Evolutionary conservation across 2,888 invertebrate genomes (phyloP).

Genomic region (Creontiades dilutus): DNA sequence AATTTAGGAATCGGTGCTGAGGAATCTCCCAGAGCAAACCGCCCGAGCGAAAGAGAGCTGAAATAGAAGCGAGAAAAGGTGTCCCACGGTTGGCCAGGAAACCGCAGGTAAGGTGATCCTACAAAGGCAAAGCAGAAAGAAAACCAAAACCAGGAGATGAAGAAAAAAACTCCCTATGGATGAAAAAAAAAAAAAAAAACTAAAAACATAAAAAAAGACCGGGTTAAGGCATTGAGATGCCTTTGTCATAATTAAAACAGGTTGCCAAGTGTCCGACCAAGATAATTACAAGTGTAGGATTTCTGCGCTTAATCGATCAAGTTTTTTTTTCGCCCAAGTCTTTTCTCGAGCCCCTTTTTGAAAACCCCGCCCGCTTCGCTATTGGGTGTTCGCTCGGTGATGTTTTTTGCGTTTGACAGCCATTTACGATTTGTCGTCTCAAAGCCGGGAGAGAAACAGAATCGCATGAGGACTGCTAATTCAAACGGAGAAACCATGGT

Average conservation of each 20-base stretch:
- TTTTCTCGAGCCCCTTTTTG: slow-evolving; percentile 27
- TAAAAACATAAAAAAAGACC: slow-evolving; percentile 21
- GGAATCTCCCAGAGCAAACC: slow-evolving; percentile 15
- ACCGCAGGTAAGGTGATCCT: slow-evolving; percentile 68
- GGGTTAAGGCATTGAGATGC: slow-evolving; percentile 62
- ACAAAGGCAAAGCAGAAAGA: slow-evolving; percentile 53
- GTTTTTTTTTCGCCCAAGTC: slow-evolving; percentile 54
- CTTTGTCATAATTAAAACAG: slow-evolving; percentile 69
- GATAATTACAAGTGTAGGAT: slow-evolving; percentile 69
- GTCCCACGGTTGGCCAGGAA: slow-evolving; percentile 67
- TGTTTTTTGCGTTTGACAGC: slow-evolving; percentile 64
- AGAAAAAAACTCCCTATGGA: slow-evolving; percentile 27
- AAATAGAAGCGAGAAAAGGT: slow-evolving; percentile 47
- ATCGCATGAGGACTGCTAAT: slow-evolving; percentile 66
- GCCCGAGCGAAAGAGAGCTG: slow-evolving; percentile 12
- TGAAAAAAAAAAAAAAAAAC: not conserved
- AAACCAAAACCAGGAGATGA: slow-evolving; percentile 44
- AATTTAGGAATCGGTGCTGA: slow-evolving; percentile 7
- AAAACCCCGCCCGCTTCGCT: slow-evolving; percentile 46
- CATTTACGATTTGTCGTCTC: slow-evolving; percentile 59
- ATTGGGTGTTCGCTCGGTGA: slow-evolving; percentile 47
- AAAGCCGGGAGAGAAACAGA: slow-evolving; percentile 15
- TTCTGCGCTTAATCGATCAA: slow-evolving; percentile 69
- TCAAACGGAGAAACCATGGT: slow-evolving; percentile 44
- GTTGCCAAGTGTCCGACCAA: slow-evolving; percentile 66